phyloP scores from a whole-genome alignment of 2,888 invertebrate genomes.

The Eristalinus sepulchralis region DNA sequence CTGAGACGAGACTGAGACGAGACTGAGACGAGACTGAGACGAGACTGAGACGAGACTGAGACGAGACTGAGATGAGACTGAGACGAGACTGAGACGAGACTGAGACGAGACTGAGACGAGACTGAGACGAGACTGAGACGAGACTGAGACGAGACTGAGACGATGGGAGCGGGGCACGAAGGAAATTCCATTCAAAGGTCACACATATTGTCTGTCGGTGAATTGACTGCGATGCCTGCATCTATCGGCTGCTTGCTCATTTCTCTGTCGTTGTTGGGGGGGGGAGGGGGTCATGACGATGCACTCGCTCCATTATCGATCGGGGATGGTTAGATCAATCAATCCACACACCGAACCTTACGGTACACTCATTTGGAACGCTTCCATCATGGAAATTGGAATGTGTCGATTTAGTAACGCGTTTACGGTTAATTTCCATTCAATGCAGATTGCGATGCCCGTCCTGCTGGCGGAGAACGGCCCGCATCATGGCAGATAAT shows the following conservation, averaged over 20 bases:
- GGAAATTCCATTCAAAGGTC: constrained; percentile 64
- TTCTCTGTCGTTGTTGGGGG: background rate
- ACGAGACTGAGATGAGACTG: too few relatives aligned
- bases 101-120: too few relatives aligned
- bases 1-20: too few relatives aligned
- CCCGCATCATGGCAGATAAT: constrained; percentile 62
- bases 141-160: too few relatives aligned
- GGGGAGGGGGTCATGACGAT: background rate
- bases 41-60: too few relatives aligned
- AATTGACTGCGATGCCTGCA: background rate
- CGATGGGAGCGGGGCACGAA: too few relatives aligned
- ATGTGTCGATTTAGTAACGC: constrained; percentile 23
- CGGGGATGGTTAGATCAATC: constrained; percentile 43
- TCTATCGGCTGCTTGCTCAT: background rate
- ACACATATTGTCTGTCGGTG: background rate
- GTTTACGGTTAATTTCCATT: constrained; percentile 58
- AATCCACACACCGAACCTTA: constrained; percentile 50
- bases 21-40: too few relatives aligned
- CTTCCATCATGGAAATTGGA: constrained; percentile 16
- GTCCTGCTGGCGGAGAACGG: background rate
- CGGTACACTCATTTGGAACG: constrained; percentile 28
- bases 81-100: too few relatives aligned
- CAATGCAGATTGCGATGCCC: constrained; percentile 50
- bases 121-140: too few relatives aligned
- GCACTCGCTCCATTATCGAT: background rate